These are phyloP conservation scores for Lithophane leautieri DNA, from an alignment of 2,888 invertebrate species.

Conservation along the genomic window DNA sequence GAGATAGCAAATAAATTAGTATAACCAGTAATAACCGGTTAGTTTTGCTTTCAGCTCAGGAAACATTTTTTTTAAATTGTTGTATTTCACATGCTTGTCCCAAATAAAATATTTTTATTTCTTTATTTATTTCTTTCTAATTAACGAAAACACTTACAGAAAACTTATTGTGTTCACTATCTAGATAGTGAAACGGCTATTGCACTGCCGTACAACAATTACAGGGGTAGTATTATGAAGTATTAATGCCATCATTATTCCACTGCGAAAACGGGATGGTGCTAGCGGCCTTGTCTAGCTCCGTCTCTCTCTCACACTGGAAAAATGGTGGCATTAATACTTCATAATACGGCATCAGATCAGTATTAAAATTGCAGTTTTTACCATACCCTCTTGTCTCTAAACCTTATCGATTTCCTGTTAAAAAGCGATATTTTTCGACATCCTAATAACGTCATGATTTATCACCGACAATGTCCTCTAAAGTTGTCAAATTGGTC, in stretches of 20 bases:
- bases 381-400: slow-evolving; percentile 35
- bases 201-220: slow-evolving; percentile 2
- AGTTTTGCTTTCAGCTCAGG: not conserved
- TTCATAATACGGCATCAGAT: no score
- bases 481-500: slow-evolving; percentile 79
- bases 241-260: no score
- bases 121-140: no score
- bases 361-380: slow-evolving; percentile 31
- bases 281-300: no score
- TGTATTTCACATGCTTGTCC: no score
- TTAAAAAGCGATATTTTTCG: slow-evolving; percentile 64
- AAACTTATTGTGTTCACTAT: not conserved
- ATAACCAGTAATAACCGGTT: not conserved
- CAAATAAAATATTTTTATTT: no score
- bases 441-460: slow-evolving; percentile 76
- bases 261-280: no score
- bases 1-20: not conserved
- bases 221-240: no score
- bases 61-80: no score
- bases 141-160: not conserved
- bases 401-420: slow-evolving; percentile 64
- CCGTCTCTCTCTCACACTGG: no score
- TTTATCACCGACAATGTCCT: slow-evolving; percentile 81
- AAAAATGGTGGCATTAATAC: no score
- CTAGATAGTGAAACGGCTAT: no score